Conservation (phyloP, 1,140 invertebrate genomes). For the Drosophila setifemur region DNA sequence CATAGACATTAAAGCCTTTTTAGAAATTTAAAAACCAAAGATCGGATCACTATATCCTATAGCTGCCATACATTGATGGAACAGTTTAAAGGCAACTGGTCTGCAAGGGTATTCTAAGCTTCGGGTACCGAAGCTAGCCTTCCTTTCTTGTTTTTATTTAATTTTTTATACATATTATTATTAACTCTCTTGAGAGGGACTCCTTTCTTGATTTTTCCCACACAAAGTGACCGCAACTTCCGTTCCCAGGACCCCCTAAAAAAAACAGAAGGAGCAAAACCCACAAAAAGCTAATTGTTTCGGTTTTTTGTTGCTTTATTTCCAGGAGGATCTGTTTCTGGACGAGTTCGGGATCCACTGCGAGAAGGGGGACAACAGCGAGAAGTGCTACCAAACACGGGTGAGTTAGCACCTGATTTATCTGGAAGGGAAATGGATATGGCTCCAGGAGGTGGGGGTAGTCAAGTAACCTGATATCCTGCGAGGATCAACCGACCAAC, state of each 20-base stretch:
- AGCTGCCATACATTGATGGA: no score
- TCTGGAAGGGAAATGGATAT: neutral
- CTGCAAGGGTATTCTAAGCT: no score
- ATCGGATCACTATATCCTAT: no score
- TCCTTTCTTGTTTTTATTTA: no score
- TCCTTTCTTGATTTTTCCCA: neutral
- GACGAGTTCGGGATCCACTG: conserved; percentile 73
- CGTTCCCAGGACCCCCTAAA: conserved; percentile 33
- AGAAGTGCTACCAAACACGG: conserved; percentile 69
- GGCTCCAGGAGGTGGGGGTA: conserved; percentile 19
- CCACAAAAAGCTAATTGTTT: conserved; percentile 11
- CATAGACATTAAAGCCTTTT: no score
- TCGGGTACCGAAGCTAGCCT: no score
- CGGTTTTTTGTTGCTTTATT: conserved; percentile 32
- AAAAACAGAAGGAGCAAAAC: no score
- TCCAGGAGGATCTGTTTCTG: conserved; percentile 74
- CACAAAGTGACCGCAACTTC: conserved; percentile 15
- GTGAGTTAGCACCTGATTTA: conserved; percentile 41
- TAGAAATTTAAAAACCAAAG: no score
- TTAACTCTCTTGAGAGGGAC: neutral
- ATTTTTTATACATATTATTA: neutral
- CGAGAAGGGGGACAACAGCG: conserved; percentile 63
- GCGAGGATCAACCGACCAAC: no score
- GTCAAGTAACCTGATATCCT: conserved; percentile 11
- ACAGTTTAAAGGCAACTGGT: no score